A percentile compares a stretch with the other conserved stretches of the same genome.
phyloP scores from a whole-genome alignment of 2,888 invertebrate genomes.

The Tachina fera region DNA sequence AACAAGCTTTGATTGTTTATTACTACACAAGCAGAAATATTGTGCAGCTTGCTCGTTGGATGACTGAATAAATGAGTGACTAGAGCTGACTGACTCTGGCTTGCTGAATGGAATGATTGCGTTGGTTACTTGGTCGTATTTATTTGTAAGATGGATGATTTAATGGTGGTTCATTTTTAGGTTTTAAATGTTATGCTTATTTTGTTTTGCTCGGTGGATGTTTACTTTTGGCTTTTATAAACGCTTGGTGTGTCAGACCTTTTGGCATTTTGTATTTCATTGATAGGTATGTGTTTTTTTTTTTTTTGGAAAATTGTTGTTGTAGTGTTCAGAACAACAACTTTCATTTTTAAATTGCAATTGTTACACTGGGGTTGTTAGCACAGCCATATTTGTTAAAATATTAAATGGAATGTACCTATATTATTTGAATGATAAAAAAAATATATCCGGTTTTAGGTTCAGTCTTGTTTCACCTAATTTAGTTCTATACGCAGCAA shows the following conservation, averaged over 20 bases:
- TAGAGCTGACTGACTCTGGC: slow-evolving; percentile 3
- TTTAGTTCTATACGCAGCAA: not conserved
- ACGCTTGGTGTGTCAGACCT: slow-evolving; percentile 79
- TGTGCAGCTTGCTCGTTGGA: slow-evolving; percentile 62
- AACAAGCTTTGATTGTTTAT: slow-evolving; percentile 52
- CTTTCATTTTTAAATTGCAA: not conserved
- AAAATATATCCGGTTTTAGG: slow-evolving; percentile 8
- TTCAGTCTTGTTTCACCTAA: not conserved
- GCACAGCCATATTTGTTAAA: slow-evolving; percentile 55
- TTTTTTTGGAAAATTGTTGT: slow-evolving; percentile 1
- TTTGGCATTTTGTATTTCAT: slow-evolving; percentile 38
- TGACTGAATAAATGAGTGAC: slow-evolving; percentile 49
- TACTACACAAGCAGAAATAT: slow-evolving; percentile 14
- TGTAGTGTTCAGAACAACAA: slow-evolving; percentile 14
- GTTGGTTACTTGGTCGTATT: slow-evolving; percentile 43
- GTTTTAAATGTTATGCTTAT: slow-evolving; percentile 75
- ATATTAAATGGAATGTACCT: not conserved
- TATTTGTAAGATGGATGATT: slow-evolving; percentile 71
- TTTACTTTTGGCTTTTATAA: slow-evolving; percentile 80
- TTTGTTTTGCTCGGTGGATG: slow-evolving; percentile 81
- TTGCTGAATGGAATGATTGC: slow-evolving; percentile 33
- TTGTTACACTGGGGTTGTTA: slow-evolving; percentile 59
- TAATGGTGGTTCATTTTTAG: slow-evolving; percentile 65
- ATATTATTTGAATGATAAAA: not conserved
- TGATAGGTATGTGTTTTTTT: slow-evolving; percentile 28